Base-by-base conservation (phyloP, 2,113 vertebrate genomes). In the Passer montanus region DNA sequence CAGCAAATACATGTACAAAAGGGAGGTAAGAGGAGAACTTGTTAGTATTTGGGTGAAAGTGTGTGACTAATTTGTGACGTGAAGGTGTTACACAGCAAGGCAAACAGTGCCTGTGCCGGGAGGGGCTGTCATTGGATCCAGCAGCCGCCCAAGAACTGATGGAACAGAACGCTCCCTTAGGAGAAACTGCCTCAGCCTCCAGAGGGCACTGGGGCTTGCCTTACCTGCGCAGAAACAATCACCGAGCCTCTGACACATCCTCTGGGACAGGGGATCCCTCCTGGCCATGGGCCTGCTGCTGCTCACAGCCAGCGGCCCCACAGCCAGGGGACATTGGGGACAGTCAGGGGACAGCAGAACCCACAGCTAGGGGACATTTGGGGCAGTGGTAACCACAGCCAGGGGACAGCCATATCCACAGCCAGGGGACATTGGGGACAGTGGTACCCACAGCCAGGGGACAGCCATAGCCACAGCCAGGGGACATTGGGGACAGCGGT, bases 71-170 rank as follows among this genome's bases (percentile, higher is more conserved):
- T n/a, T 21, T 6, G 46, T 5, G 30, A 13, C 3, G 64, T 2
- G 39, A 6, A 26, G 4, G 74, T 2, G 4, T 10, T 2, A 7
- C 1, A 5, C 7, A 22, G 46, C 4, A 0, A 47, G 18, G 39
- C 19, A 15, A 31, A 21, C 1, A 28, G 3, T 8, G 67, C 79
- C 49, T 3, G 0, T 6, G 5, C 3, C 2, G 3, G 39, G 23
- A n/a, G 27, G 39, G 58, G 2, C 47, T 5, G 28, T 4, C 6
- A 6, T 0, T 0, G 0, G 49, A 2, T 4, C 8, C 6, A 23
- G 31, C 39, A 23, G 41, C 35, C 27, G 2, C 2, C 31, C 6
- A 37, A 55, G 12, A 43, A 21, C 5, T 1, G n/a, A 8, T 1
- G 37, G 52, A n/a, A 6, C 41, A 53, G 33, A 27, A 35, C 8